phyloP scores from a whole-genome alignment of 2,113 vertebrate species.

The Hiodon tergisus region DNA sequence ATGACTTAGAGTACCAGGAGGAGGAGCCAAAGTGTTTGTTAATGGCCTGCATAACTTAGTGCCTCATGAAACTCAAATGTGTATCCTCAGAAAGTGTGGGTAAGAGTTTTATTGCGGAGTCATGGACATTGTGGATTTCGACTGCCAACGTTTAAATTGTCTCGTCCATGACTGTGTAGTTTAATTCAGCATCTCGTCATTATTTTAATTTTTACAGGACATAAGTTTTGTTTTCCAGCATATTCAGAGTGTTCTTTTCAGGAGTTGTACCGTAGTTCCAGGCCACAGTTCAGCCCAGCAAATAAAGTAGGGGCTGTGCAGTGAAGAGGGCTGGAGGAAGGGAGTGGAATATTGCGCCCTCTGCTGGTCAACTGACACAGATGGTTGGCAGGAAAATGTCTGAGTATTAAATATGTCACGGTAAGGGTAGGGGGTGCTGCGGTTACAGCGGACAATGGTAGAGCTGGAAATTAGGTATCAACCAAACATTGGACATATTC shows the following conservation, averaged over 20 bases:
- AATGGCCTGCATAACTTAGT: neutral
- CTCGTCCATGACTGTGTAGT: neutral
- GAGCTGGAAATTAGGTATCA: too few relatives aligned
- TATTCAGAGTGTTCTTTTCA: neutral
- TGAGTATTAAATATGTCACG: slow-evolving; percentile 10
- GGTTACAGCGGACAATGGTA: neutral
- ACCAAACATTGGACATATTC: too few relatives aligned
- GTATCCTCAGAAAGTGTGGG: neutral
- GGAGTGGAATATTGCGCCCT: slow-evolving; percentile 10
- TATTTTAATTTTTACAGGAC: neutral
- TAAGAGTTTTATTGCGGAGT: too few relatives aligned
- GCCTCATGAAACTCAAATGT: neutral
- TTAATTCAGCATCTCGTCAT: neutral
- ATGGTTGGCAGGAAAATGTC: neutral
- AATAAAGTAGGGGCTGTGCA: neutral
- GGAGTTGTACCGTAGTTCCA: neutral
- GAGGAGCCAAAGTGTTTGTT: slow-evolving; percentile 2
- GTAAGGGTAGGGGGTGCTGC: too few relatives aligned
- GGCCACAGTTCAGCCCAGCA: neutral
- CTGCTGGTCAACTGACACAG: slow-evolving; percentile 3
- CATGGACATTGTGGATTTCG: too few relatives aligned
- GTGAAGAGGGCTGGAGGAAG: slow-evolving; percentile 18
- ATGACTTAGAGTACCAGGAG: slow-evolving; percentile 2
- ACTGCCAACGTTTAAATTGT: neutral
- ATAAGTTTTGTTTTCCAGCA: neutral